A percentile compares a stretch with the other conserved stretches of the same genome.
Evolutionary conservation across 1,140 invertebrate species (phyloP).

Genomic region (Laodelphax striatellus): DNA sequence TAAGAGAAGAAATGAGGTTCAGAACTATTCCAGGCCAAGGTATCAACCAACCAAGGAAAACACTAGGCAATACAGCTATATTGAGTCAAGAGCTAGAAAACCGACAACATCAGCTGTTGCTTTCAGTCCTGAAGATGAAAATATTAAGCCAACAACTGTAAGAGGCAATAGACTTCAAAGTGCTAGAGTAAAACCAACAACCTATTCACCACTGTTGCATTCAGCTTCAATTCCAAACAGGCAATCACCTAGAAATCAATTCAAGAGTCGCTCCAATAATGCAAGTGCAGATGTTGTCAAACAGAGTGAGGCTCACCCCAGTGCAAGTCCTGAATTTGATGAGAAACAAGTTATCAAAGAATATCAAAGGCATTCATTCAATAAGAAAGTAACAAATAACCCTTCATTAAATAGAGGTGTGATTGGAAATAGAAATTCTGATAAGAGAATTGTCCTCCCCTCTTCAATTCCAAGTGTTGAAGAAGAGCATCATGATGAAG

Average conservation of each 20-base stretch:
- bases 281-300: too few relatives aligned
- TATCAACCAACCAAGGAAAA: neutral
- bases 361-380: too few relatives aligned
- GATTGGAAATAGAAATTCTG: too few relatives aligned
- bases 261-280: too few relatives aligned
- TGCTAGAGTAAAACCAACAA: conserved; percentile 15
- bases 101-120: conserved; percentile 6
- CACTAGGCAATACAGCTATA: neutral
- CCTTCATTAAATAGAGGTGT: too few relatives aligned
- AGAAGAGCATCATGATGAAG: neutral
- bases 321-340: too few relatives aligned
- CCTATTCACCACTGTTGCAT: conserved; percentile 14
- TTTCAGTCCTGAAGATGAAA: neutral
- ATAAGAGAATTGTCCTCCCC: too few relatives aligned
- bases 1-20: neutral
- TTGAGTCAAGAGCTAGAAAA: neutral
- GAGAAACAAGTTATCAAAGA: too few relatives aligned
- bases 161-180: conserved; percentile 7
- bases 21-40: neutral
- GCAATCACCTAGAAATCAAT: conserved; percentile 9
- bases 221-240: conserved; percentile 4
- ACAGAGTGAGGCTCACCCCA: too few relatives aligned
- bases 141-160: neutral
- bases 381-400: too few relatives aligned
- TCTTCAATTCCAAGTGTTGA: too few relatives aligned